Conservation (phyloP, 2,797 vertebrate species). For the Catharus ustulatus region DNA sequence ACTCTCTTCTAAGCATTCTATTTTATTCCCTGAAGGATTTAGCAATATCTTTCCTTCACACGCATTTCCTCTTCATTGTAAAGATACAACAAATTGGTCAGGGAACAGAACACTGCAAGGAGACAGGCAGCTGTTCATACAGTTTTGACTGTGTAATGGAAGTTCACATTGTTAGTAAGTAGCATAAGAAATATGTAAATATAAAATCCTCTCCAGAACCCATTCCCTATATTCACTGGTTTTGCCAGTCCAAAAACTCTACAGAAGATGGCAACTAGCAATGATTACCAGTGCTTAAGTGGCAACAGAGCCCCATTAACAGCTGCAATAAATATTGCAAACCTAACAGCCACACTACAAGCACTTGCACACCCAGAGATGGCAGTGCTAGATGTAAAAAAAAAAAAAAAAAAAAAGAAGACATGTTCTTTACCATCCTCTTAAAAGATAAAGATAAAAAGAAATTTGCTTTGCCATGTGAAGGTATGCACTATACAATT, state of each 20-base stretch:
- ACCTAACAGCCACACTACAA: not conserved
- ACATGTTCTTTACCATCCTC: not conserved
- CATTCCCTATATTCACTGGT: not conserved
- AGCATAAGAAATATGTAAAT: not conserved
- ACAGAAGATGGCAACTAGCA: not conserved
- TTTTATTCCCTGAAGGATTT: not conserved
- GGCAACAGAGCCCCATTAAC: not conserved
- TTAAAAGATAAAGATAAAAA: not conserved
- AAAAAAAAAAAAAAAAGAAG: not conserved
- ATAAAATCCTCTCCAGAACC: not conserved
- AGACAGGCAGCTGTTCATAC: not conserved
- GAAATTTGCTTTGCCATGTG: not conserved
- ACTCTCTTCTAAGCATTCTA: not conserved
- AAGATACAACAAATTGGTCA: not conserved
- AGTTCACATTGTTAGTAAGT: not conserved
- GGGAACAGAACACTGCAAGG: not conserved
- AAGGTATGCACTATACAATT: not conserved
- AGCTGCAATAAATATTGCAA: not conserved
- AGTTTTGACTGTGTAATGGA: not conserved
- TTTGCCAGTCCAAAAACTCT: not conserved
- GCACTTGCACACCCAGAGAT: accelerated
- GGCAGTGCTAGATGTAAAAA: not conserved
- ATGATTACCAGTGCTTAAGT: not conserved
- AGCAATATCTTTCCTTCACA: not conserved
- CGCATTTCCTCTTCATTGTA: not conserved